Evolutionary conservation across 2,888 invertebrate species (phyloP).

Genomic region (Hololepta plana): DNA sequence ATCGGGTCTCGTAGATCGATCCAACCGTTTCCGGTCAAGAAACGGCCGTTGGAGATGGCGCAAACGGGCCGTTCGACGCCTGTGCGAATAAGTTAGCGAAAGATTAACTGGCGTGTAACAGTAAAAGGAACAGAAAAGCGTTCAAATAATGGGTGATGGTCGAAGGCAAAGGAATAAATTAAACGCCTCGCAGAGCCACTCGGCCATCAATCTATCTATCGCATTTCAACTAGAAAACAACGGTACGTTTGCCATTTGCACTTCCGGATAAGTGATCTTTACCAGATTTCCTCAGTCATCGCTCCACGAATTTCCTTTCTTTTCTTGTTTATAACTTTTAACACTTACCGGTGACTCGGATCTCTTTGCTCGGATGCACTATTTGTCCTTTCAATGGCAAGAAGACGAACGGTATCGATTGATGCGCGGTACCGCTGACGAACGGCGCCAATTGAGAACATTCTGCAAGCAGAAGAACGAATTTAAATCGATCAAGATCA

Average conservation of each 20-base stretch:
- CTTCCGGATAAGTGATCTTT: too few species aligned
- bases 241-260: too few species aligned
- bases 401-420: constrained; percentile 73
- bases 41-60: constrained; percentile 71
- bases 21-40: constrained; percentile 62
- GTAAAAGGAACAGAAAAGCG: too few species aligned
- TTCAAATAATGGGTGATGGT: too few species aligned
- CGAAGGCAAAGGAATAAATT: too few species aligned
- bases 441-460: constrained; percentile 61
- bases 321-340: too few species aligned
- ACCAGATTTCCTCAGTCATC: too few species aligned
- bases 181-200: too few species aligned
- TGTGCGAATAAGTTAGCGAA: constrained; percentile 17
- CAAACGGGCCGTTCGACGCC: constrained; percentile 67
- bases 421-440: constrained; percentile 45
- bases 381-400: constrained; percentile 74
- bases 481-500: too few species aligned
- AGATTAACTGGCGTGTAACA: background rate
- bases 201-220: too few species aligned
- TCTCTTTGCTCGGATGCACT: constrained; percentile 74
- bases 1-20: constrained; percentile 59
- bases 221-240: too few species aligned
- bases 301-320: too few species aligned
- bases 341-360: constrained; percentile 54
- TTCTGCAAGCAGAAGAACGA: constrained; percentile 30